Percentiles rank a stretch among this genome's conserved stretches.
Conservation (phyloP, 2,113 vertebrate species). For the Vidua macroura region DNA sequence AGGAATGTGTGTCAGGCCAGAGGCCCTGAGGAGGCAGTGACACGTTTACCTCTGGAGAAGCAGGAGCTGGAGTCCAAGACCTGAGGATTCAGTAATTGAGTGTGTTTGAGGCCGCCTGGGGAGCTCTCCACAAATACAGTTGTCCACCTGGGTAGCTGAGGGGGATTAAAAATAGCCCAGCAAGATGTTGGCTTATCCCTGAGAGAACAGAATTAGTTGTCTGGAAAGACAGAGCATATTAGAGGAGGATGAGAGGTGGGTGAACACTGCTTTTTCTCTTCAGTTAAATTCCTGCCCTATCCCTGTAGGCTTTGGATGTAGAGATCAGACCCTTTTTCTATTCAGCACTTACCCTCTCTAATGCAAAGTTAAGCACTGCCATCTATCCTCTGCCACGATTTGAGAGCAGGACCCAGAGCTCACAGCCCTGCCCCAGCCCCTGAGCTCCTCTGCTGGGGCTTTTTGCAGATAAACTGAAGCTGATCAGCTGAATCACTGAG, state of each 20-base stretch:
- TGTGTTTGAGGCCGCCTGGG: background rate
- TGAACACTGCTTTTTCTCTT: background rate
- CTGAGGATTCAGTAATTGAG: conserved; percentile 13
- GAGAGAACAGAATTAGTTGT: conserved; percentile 21
- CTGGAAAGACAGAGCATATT: background rate
- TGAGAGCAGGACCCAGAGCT: background rate
- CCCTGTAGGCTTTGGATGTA: background rate
- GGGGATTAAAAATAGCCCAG: conserved; percentile 27
- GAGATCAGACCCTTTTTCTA: background rate
- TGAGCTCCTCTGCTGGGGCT: background rate
- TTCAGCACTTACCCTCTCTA: background rate
- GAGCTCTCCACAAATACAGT: background rate
- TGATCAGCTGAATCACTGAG: background rate
- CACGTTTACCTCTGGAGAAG: conserved; percentile 6
- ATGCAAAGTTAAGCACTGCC: background rate
- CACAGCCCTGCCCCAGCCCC: background rate
- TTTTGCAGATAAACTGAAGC: background rate
- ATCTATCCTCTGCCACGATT: background rate
- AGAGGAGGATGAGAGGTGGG: background rate
- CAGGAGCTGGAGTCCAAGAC: background rate
- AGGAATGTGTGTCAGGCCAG: conserved; percentile 12
- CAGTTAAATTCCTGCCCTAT: background rate
- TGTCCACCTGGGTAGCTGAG: background rate
- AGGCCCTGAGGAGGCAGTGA: background rate
- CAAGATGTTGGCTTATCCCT: conserved; percentile 3